Conservation (phyloP, 2,113 vertebrate genomes). For the Tupaia tana region DNA sequence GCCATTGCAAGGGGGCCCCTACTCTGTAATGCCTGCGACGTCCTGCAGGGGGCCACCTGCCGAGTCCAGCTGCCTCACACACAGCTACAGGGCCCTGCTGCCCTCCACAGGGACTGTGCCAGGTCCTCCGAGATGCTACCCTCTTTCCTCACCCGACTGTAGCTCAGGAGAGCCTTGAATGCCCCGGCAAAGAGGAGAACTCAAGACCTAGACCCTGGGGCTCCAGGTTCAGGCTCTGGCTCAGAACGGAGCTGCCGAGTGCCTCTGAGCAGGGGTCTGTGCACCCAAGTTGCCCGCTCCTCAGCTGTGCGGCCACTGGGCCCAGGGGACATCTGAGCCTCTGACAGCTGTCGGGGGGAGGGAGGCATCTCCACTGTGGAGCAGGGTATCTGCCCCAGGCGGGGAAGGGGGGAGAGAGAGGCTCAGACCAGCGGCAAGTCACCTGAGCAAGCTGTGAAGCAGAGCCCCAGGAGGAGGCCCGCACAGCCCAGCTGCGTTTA, state of each 20-base stretch:
- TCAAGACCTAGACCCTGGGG: not conserved
- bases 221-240: not conserved
- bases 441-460: accelerated
- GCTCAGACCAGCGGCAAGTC: accelerated
- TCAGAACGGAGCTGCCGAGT: accelerated
- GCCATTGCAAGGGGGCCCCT: not conserved
- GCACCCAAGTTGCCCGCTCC: not conserved
- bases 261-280: not conserved
- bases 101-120: not conserved
- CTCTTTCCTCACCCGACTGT: not conserved
- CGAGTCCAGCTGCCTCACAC: not conserved
- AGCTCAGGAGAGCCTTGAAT: not conserved
- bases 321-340: not conserved
- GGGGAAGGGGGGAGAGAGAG: not conserved
- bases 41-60: not conserved
- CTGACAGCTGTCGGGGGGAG: not conserved
- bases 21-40: accelerated
- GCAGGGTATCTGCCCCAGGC: not conserved
- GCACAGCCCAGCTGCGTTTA: not conserved
- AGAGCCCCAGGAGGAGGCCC: not conserved
- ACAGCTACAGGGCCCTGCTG: too few relatives aligned
- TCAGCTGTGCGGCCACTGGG: not conserved
- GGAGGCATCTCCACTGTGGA: too few relatives aligned
- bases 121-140: not conserved
- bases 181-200: not conserved